These are phyloP conservation scores for Zoanthus sansibaricus DNA, from an alignment of 92 coral and sea anemone genomes.

Conservation along the genomic window DNA sequence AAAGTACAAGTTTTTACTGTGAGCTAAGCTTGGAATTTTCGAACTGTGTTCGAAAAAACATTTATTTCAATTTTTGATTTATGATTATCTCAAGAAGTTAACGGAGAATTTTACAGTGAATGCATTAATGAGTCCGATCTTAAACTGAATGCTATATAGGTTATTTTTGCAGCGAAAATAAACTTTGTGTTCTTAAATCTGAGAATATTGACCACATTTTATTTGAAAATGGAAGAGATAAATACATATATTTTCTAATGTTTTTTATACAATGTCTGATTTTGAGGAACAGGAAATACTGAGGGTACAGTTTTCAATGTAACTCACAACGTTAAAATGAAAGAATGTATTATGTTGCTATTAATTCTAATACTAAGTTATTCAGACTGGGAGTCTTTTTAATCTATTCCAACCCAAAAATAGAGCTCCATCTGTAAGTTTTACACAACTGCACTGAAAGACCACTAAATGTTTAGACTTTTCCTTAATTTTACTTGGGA, in stretches of 20 bases:
- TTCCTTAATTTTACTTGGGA: not conserved
- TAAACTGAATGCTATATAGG: not conserved
- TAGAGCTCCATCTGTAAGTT: not conserved
- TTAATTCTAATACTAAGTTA: not conserved
- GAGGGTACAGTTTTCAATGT: too few relatives aligned
- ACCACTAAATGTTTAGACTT: not conserved
- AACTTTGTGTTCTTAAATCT: not conserved
- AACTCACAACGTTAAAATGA: not conserved
- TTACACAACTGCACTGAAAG: not conserved
- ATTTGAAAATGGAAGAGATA: not conserved
- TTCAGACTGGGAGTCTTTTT: not conserved
- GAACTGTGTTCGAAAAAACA: not conserved
- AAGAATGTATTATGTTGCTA: not conserved
- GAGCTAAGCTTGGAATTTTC: not conserved
- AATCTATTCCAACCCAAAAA: not conserved
- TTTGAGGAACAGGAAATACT: not conserved
- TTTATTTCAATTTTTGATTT: not conserved
- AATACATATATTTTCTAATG: not conserved
- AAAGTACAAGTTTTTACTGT: conserved; percentile 6
- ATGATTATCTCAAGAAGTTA: not conserved
- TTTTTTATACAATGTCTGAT: not conserved
- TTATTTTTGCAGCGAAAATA: not conserved
- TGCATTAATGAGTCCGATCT: not conserved
- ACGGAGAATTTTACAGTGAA: not conserved
- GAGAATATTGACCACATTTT: not conserved